phyloP scores from a whole-genome alignment of 92 coral and sea anemone genomes.

The Bergia sp. region DNA sequence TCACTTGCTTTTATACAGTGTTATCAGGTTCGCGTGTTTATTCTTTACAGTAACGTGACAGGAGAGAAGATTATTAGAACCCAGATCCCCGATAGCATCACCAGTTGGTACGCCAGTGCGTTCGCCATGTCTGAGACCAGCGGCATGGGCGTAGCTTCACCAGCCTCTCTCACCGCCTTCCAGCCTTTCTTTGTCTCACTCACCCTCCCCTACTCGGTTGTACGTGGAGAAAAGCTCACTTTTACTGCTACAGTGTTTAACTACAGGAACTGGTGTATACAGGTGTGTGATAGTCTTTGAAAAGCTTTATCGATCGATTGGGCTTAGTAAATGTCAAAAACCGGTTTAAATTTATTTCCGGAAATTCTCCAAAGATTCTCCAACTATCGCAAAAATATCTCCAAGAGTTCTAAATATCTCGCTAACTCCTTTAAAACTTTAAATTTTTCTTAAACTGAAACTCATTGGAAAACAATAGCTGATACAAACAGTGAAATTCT shows the following conservation, averaged over 20 bases:
- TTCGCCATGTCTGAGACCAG: constrained; percentile 46
- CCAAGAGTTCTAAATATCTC: no score
- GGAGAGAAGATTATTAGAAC: constrained; percentile 27
- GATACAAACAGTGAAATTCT: no score
- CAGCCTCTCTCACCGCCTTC: constrained; percentile 26
- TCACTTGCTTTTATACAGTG: not conserved
- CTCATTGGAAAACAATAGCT: no score
- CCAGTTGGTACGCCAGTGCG: constrained; percentile 44
- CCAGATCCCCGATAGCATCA: constrained; percentile 46
- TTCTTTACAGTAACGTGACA: not conserved
- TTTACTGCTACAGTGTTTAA: constrained; percentile 44
- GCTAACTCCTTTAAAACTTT: no score
- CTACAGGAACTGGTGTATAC: constrained; percentile 14
- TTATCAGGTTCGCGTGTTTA: not conserved
- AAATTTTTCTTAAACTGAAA: no score
- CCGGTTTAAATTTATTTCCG: no score
- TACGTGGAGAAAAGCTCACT: constrained; percentile 49
- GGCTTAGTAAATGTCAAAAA: no score
- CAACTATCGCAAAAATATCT: no score
- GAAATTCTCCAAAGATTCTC: no score
- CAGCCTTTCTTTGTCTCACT: constrained; percentile 52
- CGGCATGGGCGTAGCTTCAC: constrained; percentile 42
- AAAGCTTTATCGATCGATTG: not conserved
- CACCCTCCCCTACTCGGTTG: constrained; percentile 49
- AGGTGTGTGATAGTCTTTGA: not conserved